These are phyloP conservation scores for Haliclystus octoradiatus DNA, from an alignment of 30 jellyfish, hydroid and myxozoan species.

Conservation along the genomic window DNA sequence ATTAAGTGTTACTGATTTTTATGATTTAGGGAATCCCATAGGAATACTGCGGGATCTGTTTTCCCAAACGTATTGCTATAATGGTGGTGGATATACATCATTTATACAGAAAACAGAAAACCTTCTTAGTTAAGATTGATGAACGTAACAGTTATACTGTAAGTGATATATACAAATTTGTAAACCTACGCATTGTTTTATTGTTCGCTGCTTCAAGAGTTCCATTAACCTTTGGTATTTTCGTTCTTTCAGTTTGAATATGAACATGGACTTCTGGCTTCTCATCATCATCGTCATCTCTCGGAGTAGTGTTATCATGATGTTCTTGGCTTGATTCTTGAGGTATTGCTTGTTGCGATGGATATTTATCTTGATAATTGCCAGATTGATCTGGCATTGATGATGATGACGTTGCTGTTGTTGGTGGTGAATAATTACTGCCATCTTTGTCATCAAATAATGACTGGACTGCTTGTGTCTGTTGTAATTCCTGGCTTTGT, in stretches of 20 bases:
- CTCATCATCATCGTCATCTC: conserved; percentile 73
- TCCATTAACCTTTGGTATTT: conserved; percentile 46
- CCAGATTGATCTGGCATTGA: neutral
- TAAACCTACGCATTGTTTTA: too few relatives aligned
- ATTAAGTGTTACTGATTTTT: too few relatives aligned
- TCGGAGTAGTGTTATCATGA: neutral
- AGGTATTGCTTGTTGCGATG: neutral
- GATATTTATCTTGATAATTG: neutral
- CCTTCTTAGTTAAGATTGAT: too few relatives aligned
- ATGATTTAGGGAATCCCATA: too few relatives aligned
- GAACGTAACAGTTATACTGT: too few relatives aligned
- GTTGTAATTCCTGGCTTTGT: conserved; percentile 6
- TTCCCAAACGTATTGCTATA: too few relatives aligned
- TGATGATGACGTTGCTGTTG: neutral
- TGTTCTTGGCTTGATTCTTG: neutral
- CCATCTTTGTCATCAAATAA: conserved; percentile 9
- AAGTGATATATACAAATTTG: too few relatives aligned
- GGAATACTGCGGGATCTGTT: too few relatives aligned
- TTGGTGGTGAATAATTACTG: neutral
- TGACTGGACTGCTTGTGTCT: conserved; percentile 1
- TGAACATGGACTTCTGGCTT: conserved; percentile 99
- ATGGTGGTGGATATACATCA: too few relatives aligned
- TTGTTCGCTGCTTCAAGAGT: too few relatives aligned
- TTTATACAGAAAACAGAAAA: too few relatives aligned
- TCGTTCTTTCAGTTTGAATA: conserved; percentile 86